Evolutionary conservation across 2,797 vertebrate genomes (phyloP).

Genomic region (Ambastaia sidthimunki): DNA sequence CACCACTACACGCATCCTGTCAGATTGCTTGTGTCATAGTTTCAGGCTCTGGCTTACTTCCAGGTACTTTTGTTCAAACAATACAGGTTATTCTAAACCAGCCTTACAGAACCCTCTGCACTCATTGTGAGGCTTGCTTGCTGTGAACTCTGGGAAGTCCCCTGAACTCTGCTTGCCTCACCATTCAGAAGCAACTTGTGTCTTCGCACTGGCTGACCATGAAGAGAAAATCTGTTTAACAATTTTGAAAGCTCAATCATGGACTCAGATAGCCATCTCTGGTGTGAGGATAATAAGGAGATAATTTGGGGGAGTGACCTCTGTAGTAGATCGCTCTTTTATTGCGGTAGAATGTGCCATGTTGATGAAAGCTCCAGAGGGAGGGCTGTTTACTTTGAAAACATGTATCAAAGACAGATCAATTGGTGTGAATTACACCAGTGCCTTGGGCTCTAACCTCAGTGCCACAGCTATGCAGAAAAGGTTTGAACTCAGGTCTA

Average conservation of each 20-base stretch:
- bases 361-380: slow-evolving; percentile 59
- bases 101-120: slow-evolving; percentile 56
- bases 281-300: slow-evolving; percentile 60
- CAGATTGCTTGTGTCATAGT: slow-evolving; percentile 45
- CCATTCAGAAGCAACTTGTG: slow-evolving; percentile 48
- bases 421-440: slow-evolving; percentile 65
- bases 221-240: slow-evolving; percentile 61
- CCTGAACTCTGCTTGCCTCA: slow-evolving; percentile 71
- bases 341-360: slow-evolving; percentile 29
- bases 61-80: slow-evolving; percentile 72
- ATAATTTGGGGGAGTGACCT: slow-evolving; percentile 57
- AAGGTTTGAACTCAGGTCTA: slow-evolving; percentile 57
- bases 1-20: slow-evolving; percentile 49
- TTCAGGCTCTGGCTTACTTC: slow-evolving; percentile 61
- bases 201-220: slow-evolving; percentile 64
- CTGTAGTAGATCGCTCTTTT: slow-evolving; percentile 19
- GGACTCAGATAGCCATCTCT: slow-evolving; percentile 49
- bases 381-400: slow-evolving; percentile 70
- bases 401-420: slow-evolving; percentile 67
- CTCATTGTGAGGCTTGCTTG: slow-evolving; percentile 49
- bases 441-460: slow-evolving; percentile 60
- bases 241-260: slow-evolving; percentile 52
- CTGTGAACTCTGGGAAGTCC: slow-evolving; percentile 81
- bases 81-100: slow-evolving; percentile 65
- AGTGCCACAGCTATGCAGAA: slow-evolving; percentile 64